Evolutionary conservation across 1,140 invertebrate species (phyloP).

Genomic region (Neodiprion lecontei): DNA sequence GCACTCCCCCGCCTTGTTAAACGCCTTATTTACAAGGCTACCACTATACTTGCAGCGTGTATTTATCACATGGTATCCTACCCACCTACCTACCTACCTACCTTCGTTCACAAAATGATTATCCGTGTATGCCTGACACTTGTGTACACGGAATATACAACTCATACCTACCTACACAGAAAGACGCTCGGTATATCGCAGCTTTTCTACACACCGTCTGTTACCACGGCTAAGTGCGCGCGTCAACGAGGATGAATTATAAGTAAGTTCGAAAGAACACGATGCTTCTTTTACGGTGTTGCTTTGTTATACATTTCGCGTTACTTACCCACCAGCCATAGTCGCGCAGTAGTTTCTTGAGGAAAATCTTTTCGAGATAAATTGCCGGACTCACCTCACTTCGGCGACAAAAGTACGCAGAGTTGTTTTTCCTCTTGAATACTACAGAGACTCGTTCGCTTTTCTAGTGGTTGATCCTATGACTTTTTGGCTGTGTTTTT

Average conservation of each 20-base stretch:
- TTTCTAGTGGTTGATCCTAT: background rate
- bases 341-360: too few species aligned
- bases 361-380: too few species aligned
- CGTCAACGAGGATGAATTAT: constrained; percentile 4
- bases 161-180: background rate
- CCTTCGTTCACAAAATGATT: background rate
- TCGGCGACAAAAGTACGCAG: too few species aligned
- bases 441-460: background rate
- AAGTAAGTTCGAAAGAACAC: background rate
- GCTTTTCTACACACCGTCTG: background rate
- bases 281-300: background rate
- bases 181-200: background rate
- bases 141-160: background rate
- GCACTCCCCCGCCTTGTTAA: constrained; percentile 15
- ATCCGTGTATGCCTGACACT: background rate
- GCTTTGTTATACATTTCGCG: background rate
- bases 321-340: background rate
- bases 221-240: background rate
- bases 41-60: background rate
- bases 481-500: too few species aligned
- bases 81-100: background rate
- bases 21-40: background rate
- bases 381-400: too few species aligned
- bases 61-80: background rate
- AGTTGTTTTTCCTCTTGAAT: too few species aligned